Evolutionary conservation across 2,113 vertebrate species (phyloP).

Genomic region (Columba livia): DNA sequence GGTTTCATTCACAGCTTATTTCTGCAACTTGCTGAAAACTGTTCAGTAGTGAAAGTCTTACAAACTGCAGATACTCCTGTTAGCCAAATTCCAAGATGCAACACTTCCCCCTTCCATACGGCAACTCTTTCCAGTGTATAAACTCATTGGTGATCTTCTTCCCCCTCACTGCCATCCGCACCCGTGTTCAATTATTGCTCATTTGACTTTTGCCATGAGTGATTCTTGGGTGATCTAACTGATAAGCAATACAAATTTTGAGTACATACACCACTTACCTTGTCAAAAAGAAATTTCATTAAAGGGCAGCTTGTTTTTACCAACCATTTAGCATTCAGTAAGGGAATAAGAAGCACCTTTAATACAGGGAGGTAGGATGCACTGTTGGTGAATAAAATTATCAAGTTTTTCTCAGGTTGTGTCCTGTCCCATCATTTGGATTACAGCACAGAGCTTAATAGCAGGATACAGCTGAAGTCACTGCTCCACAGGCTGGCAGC

Average conservation of each 20-base stretch:
- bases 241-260: neutral
- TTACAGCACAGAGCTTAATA: neutral
- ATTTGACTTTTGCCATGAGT: neutral
- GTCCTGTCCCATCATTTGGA: neutral
- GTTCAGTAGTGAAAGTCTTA: neutral
- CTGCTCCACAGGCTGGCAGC: neutral
- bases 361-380: neutral
- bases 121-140: neutral
- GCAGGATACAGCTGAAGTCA: neutral
- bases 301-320: neutral
- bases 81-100: neutral
- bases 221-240: neutral
- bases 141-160: neutral
- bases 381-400: neutral
- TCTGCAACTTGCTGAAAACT: neutral
- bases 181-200: neutral
- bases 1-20: neutral
- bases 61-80: neutral
- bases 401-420: neutral
- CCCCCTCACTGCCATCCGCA: neutral
- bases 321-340: neutral
- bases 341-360: neutral
- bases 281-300: slow-evolving; percentile 2
- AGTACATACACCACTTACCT: neutral
- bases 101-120: neutral